These are phyloP conservation scores for Ladona fulva DNA, from an alignment of 1,140 invertebrate genomes.

Conservation along the genomic window DNA sequence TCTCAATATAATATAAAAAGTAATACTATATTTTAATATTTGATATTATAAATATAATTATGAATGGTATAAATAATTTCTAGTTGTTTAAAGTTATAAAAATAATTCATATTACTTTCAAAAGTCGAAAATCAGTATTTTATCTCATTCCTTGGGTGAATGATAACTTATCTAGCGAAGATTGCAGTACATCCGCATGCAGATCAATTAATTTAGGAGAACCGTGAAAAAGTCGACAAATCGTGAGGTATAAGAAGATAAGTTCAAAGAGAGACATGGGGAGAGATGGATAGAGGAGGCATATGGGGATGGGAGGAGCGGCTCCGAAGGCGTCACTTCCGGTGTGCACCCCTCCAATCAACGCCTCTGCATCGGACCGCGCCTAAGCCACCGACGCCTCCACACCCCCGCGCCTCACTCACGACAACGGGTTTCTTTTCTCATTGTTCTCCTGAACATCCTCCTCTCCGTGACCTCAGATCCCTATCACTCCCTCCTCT, in stretches of 20 bases:
- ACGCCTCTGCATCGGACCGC: conserved; percentile 3
- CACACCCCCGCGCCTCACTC: background rate
- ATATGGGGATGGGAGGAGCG: background rate
- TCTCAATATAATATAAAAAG: too few relatives aligned
- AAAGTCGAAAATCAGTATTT: too few relatives aligned
- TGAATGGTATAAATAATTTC: too few relatives aligned
- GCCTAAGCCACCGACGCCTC: background rate
- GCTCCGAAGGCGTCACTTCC: background rate
- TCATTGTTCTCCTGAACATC: background rate
- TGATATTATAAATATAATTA: too few relatives aligned
- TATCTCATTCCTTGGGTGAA: too few relatives aligned
- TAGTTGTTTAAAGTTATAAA: too few relatives aligned
- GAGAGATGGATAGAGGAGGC: background rate
- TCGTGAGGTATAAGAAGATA: background rate
- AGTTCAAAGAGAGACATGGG: background rate
- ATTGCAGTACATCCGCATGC: too few relatives aligned
- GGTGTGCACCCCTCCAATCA: background rate
- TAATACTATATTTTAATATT: too few relatives aligned
- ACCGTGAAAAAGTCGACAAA: background rate
- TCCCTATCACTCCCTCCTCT: background rate
- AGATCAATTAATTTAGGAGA: too few relatives aligned
- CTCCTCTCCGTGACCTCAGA: background rate
- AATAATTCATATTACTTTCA: too few relatives aligned
- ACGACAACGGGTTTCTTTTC: background rate
- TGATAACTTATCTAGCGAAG: too few relatives aligned